Percentiles rank a stretch among this genome's conserved stretches.
Conservation (phyloP, 1,140 invertebrate species). For the Dreissena polymorpha region DNA sequence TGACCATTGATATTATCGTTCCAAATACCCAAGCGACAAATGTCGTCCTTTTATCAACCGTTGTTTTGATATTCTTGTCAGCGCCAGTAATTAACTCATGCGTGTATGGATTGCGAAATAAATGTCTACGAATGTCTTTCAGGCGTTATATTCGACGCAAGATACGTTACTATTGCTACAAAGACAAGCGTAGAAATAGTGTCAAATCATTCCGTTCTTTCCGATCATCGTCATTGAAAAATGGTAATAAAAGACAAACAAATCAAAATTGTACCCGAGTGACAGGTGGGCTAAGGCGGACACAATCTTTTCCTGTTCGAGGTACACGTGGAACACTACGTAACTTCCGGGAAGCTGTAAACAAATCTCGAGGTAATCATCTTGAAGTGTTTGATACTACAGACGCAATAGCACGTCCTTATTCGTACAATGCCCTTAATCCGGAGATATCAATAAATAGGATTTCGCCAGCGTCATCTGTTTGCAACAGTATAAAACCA, state of each 20-base stretch:
- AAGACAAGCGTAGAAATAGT: constrained; percentile 62
- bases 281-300: constrained; percentile 52
- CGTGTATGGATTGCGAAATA: constrained; percentile 70
- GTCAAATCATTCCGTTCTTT: constrained; percentile 63
- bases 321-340: neutral
- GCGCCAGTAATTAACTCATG: constrained; percentile 66
- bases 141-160: constrained; percentile 62
- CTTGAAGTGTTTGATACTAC: neutral
- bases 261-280: constrained; percentile 21
- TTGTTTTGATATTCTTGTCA: constrained; percentile 64
- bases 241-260: constrained; percentile 23
- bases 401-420: constrained; percentile 48
- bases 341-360: neutral
- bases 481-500: no score
- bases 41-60: constrained; percentile 57
- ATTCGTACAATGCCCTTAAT: constrained; percentile 61
- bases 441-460: neutral
- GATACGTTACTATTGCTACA: constrained; percentile 61
- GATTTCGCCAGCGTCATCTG: no score
- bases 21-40: constrained; percentile 44
- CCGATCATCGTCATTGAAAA: constrained; percentile 46
- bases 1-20: constrained; percentile 56
- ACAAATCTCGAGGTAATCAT: neutral
- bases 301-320: constrained; percentile 59
- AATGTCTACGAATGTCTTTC: constrained; percentile 67